Percentiles rank a stretch among this genome's conserved stretches.
These are phyloP conservation scores for Monopis laevigella DNA, from an alignment of 2,888 invertebrate genomes.

Conservation along the genomic window DNA sequence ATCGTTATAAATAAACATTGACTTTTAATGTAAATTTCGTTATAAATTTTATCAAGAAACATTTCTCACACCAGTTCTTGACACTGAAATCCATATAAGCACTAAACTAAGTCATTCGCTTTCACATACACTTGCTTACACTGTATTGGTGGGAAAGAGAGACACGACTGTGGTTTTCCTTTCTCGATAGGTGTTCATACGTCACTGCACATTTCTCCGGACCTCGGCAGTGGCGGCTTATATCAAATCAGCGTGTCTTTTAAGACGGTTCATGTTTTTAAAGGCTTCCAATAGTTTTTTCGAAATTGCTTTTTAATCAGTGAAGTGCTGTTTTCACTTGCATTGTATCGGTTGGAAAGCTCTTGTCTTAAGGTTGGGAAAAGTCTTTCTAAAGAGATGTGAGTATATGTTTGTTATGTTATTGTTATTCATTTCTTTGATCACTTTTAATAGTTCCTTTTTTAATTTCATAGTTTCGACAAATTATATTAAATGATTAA, in stretches of 20 bases:
- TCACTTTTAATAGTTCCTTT: too few species aligned
- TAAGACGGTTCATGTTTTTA: constrained; percentile 49
- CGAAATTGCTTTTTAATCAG: constrained; percentile 11
- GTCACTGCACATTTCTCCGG: constrained; percentile 53
- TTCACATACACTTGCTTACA: constrained; percentile 37
- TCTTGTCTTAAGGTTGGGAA: neutral
- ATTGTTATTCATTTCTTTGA: too few species aligned
- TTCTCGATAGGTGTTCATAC: constrained; percentile 43
- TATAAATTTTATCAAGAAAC: too few species aligned
- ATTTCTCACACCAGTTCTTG: too few species aligned
- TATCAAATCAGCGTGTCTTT: constrained; percentile 51
- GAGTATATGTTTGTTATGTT: neutral
- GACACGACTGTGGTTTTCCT: constrained; percentile 42
- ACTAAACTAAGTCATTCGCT: constrained; percentile 44
- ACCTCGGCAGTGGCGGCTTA: constrained; percentile 33
- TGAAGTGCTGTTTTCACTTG: neutral
- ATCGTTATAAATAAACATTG: too few species aligned
- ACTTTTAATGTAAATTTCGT: too few species aligned
- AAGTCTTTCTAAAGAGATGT: neutral
- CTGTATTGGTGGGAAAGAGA: constrained; percentile 38
- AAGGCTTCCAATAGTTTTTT: constrained; percentile 34
- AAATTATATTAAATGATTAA: too few species aligned
- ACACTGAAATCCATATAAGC: constrained; percentile 59
- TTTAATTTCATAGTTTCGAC: too few species aligned
- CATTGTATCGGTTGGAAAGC: too few species aligned